Base-by-base conservation (phyloP, 2,797 vertebrate species). In the Notolepis coatsorum region DNA sequence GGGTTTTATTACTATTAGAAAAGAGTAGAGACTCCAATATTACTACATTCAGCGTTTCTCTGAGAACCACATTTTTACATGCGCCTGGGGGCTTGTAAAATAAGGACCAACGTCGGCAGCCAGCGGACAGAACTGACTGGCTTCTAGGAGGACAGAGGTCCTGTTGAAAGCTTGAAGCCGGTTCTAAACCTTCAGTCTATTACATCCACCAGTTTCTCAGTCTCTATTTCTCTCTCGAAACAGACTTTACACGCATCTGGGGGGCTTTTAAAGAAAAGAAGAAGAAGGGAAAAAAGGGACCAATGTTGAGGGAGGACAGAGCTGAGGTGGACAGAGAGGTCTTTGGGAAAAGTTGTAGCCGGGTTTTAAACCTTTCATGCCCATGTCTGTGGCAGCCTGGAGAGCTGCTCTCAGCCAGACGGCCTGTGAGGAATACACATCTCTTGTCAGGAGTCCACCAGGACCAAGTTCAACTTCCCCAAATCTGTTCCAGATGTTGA, bases 401-500 rank as follows among this genome's bases (percentile, higher is more conserved):
- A 59, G 75, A 71, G 61, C 59, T 65, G 47, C 41, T 73, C 61
- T 62, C 13, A 68, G 37, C 37, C 50, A 60, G n/a, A n/a, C n/a
- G n/a, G 71, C 23, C 64, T 43, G 43, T 27, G 65, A 55, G 64
- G 48, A 75, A 70, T 72, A 79, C 58, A 70, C 55, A 68, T 84
- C 84, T 80, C 74, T 53, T 77, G 74, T 82, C 73, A 61, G 65
- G 60, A 69, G 56, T 86, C 80, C 78, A 75, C 77, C 60, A 59
- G 74, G 59, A 61, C 63, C 47, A 4, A 58, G 71, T 78, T 86
- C 80, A 77, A n/a, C 68, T 37, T 76, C 73, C 55, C 55, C 50
- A 70, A 89, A 93, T 86, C 47, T 67, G 38, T 90, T 92, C 92
- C 92, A 94, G 91, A 93, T 92, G 93, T 83, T 46, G 71, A 81